phyloP scores from a whole-genome alignment of 2,113 vertebrate species.

The Stigmatopora nigra region DNA sequence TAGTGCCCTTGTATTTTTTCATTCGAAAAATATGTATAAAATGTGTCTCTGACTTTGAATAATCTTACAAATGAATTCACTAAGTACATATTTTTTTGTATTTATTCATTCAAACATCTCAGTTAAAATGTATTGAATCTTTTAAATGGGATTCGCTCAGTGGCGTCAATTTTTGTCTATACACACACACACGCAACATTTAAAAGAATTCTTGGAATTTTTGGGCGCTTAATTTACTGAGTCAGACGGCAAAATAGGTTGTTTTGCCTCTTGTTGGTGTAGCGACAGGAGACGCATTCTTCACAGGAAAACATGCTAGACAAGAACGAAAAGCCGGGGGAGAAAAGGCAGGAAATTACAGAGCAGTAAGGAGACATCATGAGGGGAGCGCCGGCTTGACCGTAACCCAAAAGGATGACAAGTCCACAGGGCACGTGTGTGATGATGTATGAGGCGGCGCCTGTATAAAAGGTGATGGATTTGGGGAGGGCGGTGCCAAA shows the following conservation, averaged over 20 bases:
- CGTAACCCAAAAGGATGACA: slow-evolving; percentile 60
- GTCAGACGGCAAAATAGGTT: slow-evolving; percentile 58
- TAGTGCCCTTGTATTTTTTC: too few species aligned
- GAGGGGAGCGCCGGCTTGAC: slow-evolving; percentile 61
- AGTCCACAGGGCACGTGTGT: slow-evolving; percentile 45
- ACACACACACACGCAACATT: slow-evolving; percentile 9
- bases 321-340: slow-evolving; percentile 43
- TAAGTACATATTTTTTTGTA: too few species aligned
- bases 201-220: slow-evolving; percentile 62
- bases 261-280: slow-evolving; percentile 48
- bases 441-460: slow-evolving; percentile 55
- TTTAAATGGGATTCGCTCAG: slow-evolving; percentile 46
- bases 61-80: too few species aligned
- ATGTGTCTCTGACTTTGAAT: too few species aligned
- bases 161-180: slow-evolving; percentile 53
- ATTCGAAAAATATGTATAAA: too few species aligned
- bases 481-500: neutral
- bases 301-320: slow-evolving; percentile 52
- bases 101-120: too few species aligned
- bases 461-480: slow-evolving; percentile 55
- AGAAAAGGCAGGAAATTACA: slow-evolving; percentile 64
- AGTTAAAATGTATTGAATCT: neutral
- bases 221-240: slow-evolving; percentile 48
- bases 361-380: slow-evolving; percentile 62
- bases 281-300: slow-evolving; percentile 63